Evolutionary conservation across 2,113 vertebrate genomes (phyloP), one percentile per base, ranked within the genome.

Genomic region (Tylochromis polylepis): DNA sequence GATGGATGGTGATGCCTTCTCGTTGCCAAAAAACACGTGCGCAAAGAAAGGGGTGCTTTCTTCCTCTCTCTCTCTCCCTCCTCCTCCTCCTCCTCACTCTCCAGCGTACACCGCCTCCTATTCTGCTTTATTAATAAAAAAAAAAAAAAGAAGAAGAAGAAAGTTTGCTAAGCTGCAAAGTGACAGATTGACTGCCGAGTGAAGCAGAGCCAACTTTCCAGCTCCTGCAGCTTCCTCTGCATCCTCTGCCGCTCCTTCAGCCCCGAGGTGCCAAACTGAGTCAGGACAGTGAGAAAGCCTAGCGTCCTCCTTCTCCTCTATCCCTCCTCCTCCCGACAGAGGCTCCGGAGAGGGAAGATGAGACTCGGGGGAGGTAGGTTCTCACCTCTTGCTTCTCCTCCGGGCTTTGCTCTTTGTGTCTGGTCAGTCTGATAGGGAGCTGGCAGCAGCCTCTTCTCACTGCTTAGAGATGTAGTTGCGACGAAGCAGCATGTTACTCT

Each of bases 401-500:
- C 11, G 60, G 70, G 49, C 31, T 82, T 65, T 87, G 83, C 58
- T 55, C 70, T 81, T 12, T 56, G 9, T 81, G 86, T 84, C 58
- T 65, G 86, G 65, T 87, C 88, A 86, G 91, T 41, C 18, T 38
- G 87, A 85, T 10, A 59, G 87, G 79, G 58, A 89, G 86, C 83
- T 53, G 85, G 59, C 80, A 60, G 84, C 80, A 65, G 72, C 78
- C 36, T 88, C 77, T 46, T 89, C 82, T 90, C 5, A 88, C 46
- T 3, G 85, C 89, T 78, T 67, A 10, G 83, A 34, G n/a, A 57
- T 75, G 82, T 11, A 27, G 86, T 88, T 86, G 83, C 46, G 22
- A 83, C 57, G 38, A 93, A 88, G 89, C 91, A 92, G 87, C 93
- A 89, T 94, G 94, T 86, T 92, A 77, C 82, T 87, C 56, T 84